phyloP scores from a whole-genome alignment of 2,797 vertebrate species.

The Pygocentrus nattereri region DNA sequence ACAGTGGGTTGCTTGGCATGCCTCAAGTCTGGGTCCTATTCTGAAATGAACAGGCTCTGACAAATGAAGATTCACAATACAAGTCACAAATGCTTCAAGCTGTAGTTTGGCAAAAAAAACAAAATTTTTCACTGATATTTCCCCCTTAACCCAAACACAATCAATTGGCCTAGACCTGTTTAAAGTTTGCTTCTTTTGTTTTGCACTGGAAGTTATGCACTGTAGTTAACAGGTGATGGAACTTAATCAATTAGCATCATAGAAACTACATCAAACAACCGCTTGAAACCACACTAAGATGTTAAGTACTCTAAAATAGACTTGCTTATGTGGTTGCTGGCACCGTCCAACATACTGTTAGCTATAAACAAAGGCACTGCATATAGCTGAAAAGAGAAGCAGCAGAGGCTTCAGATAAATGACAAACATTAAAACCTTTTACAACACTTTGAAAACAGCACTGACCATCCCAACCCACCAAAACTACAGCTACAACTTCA shows the following conservation, averaged over 20 bases:
- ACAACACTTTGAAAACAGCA: no score
- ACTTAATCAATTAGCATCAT: not conserved
- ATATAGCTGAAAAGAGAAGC: no score
- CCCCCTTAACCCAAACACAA: not conserved
- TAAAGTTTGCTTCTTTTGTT: not conserved
- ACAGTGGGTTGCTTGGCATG: constrained; percentile 22
- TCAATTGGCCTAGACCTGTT: not conserved
- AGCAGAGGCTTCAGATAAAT: no score
- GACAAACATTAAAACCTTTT: no score
- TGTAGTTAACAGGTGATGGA: not conserved
- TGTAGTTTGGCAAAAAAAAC: not conserved
- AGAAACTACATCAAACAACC: no score
- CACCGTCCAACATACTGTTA: no score
- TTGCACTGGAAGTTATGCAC: not conserved
- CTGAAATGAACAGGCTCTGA: constrained; percentile 4
- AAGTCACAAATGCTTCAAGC: not conserved
- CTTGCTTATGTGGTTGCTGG: not conserved
- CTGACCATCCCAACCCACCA: no score
- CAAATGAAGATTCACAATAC: not conserved
- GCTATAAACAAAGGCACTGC: no score
- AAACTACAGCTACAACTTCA: no score
- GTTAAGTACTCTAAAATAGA: not conserved
- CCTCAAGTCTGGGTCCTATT: not conserved
- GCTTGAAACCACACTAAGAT: not conserved
- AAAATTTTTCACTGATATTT: not conserved